Conservation (phyloP, 2,797 vertebrate genomes). For the Naso thynnoides region DNA sequence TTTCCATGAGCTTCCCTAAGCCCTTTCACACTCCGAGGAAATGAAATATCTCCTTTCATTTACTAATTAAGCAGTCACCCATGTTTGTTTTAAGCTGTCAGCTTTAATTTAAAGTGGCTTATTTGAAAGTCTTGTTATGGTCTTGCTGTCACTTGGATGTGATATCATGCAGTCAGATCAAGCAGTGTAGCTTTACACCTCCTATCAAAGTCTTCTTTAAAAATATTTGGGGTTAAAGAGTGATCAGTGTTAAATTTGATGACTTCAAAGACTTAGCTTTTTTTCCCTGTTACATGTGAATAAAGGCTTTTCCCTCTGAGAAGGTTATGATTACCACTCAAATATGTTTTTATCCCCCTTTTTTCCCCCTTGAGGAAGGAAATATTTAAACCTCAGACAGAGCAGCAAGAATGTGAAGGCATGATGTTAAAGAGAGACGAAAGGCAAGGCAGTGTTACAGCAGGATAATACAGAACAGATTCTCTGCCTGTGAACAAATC, state of each 20-base stretch:
- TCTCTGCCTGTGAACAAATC: conserved; percentile 89
- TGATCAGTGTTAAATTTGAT: conserved; percentile 85
- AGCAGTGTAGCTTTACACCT: conserved; percentile 82
- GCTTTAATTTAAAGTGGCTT: conserved; percentile 84
- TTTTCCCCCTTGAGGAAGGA: conserved; percentile 78
- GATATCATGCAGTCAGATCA: conserved; percentile 81
- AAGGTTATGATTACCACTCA: conserved; percentile 82
- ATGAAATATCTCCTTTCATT: conserved; percentile 86
- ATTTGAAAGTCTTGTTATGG: conserved; percentile 86
- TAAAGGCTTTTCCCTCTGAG: conserved; percentile 79
- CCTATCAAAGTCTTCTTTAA: conserved; percentile 83
- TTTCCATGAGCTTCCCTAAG: conserved; percentile 73
- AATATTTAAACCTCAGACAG: conserved; percentile 81
- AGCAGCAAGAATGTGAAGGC: conserved; percentile 70
- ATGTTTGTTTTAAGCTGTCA: conserved; percentile 87
- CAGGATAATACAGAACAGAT: conserved; percentile 91
- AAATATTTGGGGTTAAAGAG: conserved; percentile 86
- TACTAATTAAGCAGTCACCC: conserved; percentile 85
- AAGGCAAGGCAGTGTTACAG: conserved; percentile 79
- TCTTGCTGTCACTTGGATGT: conserved; percentile 80
- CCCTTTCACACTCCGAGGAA: conserved; percentile 78
- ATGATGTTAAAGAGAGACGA: conserved; percentile 84
- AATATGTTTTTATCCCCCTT: conserved; percentile 77
- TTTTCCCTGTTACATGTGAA: conserved; percentile 63
- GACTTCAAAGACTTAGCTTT: conserved; percentile 77